A percentile compares a stretch with the other conserved stretches of the same genome.
Evolutionary conservation across 2,888 invertebrate genomes (phyloP).

Genomic region (Luperina testacea): DNA sequence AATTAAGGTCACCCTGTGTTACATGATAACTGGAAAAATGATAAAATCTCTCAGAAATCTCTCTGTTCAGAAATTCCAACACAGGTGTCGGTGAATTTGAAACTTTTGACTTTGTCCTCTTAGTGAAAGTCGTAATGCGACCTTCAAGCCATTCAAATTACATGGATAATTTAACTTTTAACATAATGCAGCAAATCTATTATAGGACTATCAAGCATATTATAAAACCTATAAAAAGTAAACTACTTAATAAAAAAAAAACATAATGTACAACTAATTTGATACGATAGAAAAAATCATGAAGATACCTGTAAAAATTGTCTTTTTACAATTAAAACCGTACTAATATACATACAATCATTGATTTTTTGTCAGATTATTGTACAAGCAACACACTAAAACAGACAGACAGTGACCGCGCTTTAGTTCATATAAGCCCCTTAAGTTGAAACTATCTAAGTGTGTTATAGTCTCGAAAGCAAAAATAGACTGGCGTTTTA

Average conservation of each 20-base stretch:
- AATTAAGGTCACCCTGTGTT: background rate
- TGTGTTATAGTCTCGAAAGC: background rate
- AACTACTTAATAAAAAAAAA: background rate
- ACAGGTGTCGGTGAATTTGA: no score
- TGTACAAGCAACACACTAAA: no score
- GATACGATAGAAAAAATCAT: no score
- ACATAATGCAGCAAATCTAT: background rate
- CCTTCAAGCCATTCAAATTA: background rate
- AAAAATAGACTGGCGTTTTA: background rate
- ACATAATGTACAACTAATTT: no score
- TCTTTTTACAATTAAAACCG: no score
- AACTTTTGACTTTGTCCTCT: no score
- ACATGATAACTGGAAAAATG: no score
- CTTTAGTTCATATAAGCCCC: no score
- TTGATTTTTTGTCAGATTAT: no score
- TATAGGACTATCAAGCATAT: background rate
- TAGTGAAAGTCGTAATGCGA: background rate
- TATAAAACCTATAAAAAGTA: background rate
- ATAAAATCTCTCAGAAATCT: background rate
- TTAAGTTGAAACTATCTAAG: background rate
- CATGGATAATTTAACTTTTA: background rate
- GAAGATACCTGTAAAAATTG: no score
- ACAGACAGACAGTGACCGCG: no score
- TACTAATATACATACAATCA: no score
- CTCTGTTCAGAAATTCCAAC: background rate